Base-by-base conservation (phyloP, 1,140 invertebrate genomes). In the Dendrolimus punctatus region DNA sequence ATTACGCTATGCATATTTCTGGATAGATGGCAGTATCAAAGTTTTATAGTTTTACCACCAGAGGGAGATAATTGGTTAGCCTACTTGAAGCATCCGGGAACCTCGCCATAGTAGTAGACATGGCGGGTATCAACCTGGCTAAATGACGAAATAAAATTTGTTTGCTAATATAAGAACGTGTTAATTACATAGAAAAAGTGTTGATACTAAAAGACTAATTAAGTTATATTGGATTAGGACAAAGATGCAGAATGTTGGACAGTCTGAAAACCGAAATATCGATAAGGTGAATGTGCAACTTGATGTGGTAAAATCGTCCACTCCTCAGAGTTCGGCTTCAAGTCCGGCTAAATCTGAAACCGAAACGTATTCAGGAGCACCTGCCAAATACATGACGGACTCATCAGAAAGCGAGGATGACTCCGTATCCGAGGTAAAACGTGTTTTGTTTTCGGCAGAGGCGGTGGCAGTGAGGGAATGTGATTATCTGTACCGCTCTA, bases 361-460 rank as follows among this genome's bases (percentile, higher is more conserved):
- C 80, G 92, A 93, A 89, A 93, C 91, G 80, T 92, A 92, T 88
- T 91, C 92, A 73, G 92, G 93, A 88, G 82, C 81, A 60, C 92
- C 92, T 87, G 91, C 93, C 66, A 92, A 91, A 90, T 95, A 93
- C 91, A 93, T 94, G 90, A 93, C 93, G 87, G 95, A 96, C 89
- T 92, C 95, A 85, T 96, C 95, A 66, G 95, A 95, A 89, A 96
- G 95, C 84, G 95, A 96, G 84, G 95, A 96, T 87, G 95, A 96
- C 84, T 95, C 95, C 88, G 94, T 95, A 82, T 96, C 95, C 71
- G 95, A 96, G 93, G 95, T 96, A 92, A 86, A 85, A 85, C 80
- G 80, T 81, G 78, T 85, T 85, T 85, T 85, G 83, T 85, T 87
- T 85, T 83, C 74, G 70, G 70, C 62, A 80, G 84, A 86, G 85